A percentile compares a stretch with the other conserved stretches of the same genome.
Evolutionary conservation across 2,113 vertebrate genomes (phyloP).

Genomic region (Entelurus aequoreus): DNA sequence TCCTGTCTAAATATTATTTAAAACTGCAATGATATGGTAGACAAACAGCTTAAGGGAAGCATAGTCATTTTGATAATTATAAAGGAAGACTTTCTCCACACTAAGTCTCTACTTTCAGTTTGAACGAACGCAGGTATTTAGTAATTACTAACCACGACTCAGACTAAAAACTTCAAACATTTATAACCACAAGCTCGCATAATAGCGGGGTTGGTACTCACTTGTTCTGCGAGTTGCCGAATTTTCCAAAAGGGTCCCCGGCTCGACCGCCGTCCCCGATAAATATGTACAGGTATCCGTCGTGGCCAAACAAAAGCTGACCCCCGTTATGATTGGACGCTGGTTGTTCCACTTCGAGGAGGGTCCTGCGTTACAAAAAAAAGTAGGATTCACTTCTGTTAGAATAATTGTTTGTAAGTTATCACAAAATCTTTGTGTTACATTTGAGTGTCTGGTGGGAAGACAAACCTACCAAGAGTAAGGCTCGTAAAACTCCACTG

Average conservation of each 20-base stretch:
- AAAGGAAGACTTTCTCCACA: neutral
- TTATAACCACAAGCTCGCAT: neutral
- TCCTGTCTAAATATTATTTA: neutral
- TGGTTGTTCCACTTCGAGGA: constrained; percentile 75
- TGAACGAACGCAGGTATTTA: neutral
- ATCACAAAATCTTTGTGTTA: too few species aligned
- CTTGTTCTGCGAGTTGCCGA: constrained; percentile 82
- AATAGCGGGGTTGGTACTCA: constrained; percentile 34
- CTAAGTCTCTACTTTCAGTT: neutral
- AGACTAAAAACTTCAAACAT: neutral
- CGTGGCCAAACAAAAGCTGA: constrained; percentile 76
- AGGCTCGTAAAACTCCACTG: too few species aligned
- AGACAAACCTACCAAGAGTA: too few species aligned
- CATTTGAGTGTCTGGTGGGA: too few species aligned
- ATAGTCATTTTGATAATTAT: neutral
- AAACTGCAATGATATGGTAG: neutral
- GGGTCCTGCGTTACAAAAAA: constrained; percentile 46
- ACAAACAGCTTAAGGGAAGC: neutral
- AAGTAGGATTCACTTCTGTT: neutral
- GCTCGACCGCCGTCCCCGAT: constrained; percentile 78
- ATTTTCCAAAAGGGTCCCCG: constrained; percentile 79
- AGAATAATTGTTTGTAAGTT: too few species aligned
- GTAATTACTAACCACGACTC: neutral
- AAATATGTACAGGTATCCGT: constrained; percentile 79
- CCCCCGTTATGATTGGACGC: constrained; percentile 82